Percentiles rank a stretch among this genome's conserved stretches.
These are phyloP conservation scores for Nycticebus coucang DNA, from an alignment of 2,113 vertebrate species.

Conservation along the genomic window DNA sequence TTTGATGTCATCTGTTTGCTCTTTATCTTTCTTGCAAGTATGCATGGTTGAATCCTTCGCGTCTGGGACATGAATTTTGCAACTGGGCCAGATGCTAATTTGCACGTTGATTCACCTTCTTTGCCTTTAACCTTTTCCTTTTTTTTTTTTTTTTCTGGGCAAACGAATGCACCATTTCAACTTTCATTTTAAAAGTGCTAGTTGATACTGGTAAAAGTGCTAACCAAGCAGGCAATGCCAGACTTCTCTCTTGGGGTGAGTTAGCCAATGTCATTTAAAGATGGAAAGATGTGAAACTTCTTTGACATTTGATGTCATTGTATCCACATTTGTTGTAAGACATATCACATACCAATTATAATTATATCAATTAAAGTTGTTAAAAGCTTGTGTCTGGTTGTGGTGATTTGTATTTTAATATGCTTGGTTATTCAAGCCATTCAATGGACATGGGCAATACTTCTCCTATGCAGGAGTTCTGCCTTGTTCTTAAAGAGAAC, in stretches of 20 bases:
- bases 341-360: constrained; percentile 62
- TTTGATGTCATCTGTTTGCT: constrained; percentile 20
- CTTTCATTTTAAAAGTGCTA: constrained; percentile 57
- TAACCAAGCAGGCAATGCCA: constrained; percentile 7
- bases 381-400: constrained; percentile 55
- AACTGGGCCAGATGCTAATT: constrained; percentile 61
- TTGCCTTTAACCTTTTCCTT: constrained; percentile 73
- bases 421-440: not conserved
- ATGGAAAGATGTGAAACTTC: constrained; percentile 54
- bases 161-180: constrained; percentile 75
- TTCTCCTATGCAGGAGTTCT: constrained; percentile 14
- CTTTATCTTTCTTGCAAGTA: constrained; percentile 55
- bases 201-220: constrained; percentile 6
- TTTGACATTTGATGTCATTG: constrained; percentile 71
- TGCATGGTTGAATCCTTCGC: constrained; percentile 41
- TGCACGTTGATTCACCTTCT: constrained; percentile 75
- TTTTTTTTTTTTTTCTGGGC: not conserved
- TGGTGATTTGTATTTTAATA: constrained; percentile 36
- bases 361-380: constrained; percentile 77
- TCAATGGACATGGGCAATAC: not conserved
- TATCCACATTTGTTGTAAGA: constrained; percentile 71
- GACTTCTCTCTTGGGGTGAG: constrained; percentile 50
- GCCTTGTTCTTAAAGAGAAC: constrained; percentile 40
- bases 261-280: constrained; percentile 29
- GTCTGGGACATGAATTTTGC: constrained; percentile 56